Evolutionary conservation across 2,888 invertebrate genomes (phyloP).

Genomic region (Parasteatoda lunata): DNA sequence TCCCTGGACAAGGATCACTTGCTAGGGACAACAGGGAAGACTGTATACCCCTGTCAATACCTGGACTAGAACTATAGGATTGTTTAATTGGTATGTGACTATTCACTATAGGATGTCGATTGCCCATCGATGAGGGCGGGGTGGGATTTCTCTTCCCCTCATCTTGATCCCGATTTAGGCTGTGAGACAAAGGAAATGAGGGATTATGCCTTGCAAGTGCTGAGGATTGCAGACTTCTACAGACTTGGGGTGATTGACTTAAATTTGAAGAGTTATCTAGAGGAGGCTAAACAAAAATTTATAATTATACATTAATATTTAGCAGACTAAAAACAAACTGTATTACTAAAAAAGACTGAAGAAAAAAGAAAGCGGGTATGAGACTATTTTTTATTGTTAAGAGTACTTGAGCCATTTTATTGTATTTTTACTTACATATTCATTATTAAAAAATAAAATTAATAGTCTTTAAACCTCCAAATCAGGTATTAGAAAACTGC

Average conservation of each 20-base stretch:
- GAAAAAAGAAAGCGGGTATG: too few relatives aligned
- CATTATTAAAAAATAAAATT: too few relatives aligned
- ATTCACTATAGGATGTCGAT: slow-evolving; percentile 36
- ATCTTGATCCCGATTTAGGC: slow-evolving; percentile 55
- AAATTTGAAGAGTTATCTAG: slow-evolving; percentile 43
- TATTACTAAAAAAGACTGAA: too few relatives aligned
- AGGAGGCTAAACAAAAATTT: slow-evolving; percentile 25
- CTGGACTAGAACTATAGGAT: slow-evolving; percentile 70
- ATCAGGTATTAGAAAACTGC: too few relatives aligned
- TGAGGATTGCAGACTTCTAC: slow-evolving; percentile 69
- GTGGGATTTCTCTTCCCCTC: slow-evolving; percentile 67
- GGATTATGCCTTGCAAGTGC: slow-evolving; percentile 65
- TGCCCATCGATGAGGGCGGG: slow-evolving; percentile 64
- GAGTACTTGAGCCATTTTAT: too few relatives aligned
- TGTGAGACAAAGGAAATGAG: slow-evolving; percentile 66
- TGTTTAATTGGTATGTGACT: slow-evolving; percentile 35
- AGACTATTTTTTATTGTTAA: too few relatives aligned
- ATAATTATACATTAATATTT: too few relatives aligned
- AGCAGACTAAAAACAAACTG: too few relatives aligned
- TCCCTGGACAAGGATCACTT: slow-evolving; percentile 70
- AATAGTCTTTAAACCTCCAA: too few relatives aligned
- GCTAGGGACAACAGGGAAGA: slow-evolving; percentile 75
- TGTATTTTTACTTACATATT: too few relatives aligned
- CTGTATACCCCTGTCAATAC: slow-evolving; percentile 77
- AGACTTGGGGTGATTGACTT: slow-evolving; percentile 55